Base-by-base conservation (phyloP, 2,797 vertebrate species). In the Coregonus sp. region DNA sequence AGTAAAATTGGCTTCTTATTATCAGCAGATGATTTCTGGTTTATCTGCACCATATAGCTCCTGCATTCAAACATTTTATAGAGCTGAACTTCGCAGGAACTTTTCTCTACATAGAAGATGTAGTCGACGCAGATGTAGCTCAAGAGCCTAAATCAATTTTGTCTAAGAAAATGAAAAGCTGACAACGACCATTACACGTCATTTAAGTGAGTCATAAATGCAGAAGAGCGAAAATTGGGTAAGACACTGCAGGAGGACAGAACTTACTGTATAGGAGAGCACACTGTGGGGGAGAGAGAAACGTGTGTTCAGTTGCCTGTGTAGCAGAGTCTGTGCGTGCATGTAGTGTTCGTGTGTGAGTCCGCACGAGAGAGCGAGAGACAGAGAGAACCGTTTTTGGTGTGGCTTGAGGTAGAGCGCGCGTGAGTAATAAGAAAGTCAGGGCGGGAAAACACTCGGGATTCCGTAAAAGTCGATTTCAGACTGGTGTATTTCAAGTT, bases 401-500 rank as follows among this genome's bases (percentile, higher is more conserved):
- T 11, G 59, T 9, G 52, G 25, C 73, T 72, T 72, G 72, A 79
- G 68, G 63, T 18, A 69, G 70, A 72, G 72, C 68, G 76, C 33
- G 12, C 47, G 35, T 80, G 80, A 79, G 80, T 83, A 75, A 76
- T 78, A 18, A 40, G 37, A 20, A 86, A 85, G 75, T 81, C 78
- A 78, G 75, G 54, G 76, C 73, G 75, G 35, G 33, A 50, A 74
- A 63, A 54, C 74, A 76, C 66, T 63, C 54, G 65, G 5, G 75
- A 61, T 65, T 81, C 69, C 35, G 4, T 15, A 25, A 78, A 84
- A 81, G 66, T 85, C 76, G 12, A 31, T 78, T 67, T 70, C 54
- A 71, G 70, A 72, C 75, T 52, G 81, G 73, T 85, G 82, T 33
- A 72, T 91, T 86, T 88, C 84, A 90, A 86, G 86, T 86, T 86